Percentiles rank a stretch among this genome's conserved stretches.
Conservation (phyloP, 2,113 vertebrate genomes). For the Hystrix brachyura region DNA sequence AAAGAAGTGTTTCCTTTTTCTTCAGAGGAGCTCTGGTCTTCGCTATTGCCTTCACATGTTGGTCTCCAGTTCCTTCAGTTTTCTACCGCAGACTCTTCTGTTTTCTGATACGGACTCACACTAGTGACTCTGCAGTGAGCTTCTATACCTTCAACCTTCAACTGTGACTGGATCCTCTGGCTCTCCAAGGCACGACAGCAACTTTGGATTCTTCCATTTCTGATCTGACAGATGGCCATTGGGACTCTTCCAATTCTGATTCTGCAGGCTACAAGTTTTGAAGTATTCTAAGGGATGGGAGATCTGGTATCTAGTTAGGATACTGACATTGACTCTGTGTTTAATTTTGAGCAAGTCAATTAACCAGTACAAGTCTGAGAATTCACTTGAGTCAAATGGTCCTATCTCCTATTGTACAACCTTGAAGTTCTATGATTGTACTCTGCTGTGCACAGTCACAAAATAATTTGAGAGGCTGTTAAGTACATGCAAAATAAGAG, state of each 20-base stretch:
- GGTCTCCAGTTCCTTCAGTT: not conserved
- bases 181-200: not conserved
- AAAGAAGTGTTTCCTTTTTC: not conserved
- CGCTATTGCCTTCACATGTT: not conserved
- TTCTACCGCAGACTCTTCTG: not conserved
- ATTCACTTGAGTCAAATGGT: conserved; percentile 17
- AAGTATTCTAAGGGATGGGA: not conserved
- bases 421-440: conserved; percentile 15
- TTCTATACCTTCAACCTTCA: not conserved
- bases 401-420: not conserved
- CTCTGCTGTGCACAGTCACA: not conserved
- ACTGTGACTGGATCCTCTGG: not conserved
- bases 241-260: not conserved
- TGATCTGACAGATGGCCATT: not conserved
- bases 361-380: conserved; percentile 5
- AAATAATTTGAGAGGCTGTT: conserved; percentile 51
- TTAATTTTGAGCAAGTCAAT: conserved; percentile 49
- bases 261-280: not conserved
- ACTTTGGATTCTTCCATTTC: not conserved
- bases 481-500: conserved; percentile 36
- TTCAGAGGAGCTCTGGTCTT: not conserved
- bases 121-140: not conserved
- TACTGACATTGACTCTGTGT: conserved; percentile 18
- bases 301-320: not conserved
- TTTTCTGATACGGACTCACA: not conserved